phyloP scores from a whole-genome alignment of 2,888 invertebrate species.

The Brachylomia viminalis region DNA sequence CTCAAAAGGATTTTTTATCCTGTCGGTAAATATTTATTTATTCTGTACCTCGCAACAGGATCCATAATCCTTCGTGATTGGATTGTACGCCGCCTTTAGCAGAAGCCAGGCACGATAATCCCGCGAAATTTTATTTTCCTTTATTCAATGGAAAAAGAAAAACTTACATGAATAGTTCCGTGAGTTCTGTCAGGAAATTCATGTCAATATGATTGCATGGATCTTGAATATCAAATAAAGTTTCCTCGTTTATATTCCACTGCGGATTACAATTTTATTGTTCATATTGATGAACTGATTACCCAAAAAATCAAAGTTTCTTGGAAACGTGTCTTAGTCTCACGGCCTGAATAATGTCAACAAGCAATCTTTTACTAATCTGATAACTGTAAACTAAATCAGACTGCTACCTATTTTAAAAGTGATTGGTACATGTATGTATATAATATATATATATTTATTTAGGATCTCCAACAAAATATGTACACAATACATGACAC shows the following conservation, averaged over 20 bases:
- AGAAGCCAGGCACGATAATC: constrained; percentile 52
- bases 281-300: constrained; percentile 38
- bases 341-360: constrained; percentile 57
- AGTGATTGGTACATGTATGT: constrained; percentile 40
- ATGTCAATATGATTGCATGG: constrained; percentile 10
- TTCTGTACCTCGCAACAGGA: constrained; percentile 52
- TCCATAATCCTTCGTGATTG: constrained; percentile 63
- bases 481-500: no score
- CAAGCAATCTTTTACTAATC: constrained; percentile 65
- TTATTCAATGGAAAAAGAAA: constrained; percentile 36
- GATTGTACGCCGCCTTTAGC: constrained; percentile 60
- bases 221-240: constrained; percentile 24
- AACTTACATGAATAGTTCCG: constrained; percentile 26
- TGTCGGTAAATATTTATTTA: constrained; percentile 45
- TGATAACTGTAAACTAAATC: constrained; percentile 67
- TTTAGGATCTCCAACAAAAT: no score
- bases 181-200: constrained; percentile 17
- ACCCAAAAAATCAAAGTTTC: constrained; percentile 59
- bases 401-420: constrained; percentile 46
- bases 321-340: constrained; percentile 58
- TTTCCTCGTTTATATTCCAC: constrained; percentile 33
- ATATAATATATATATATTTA: no score
- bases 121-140: constrained; percentile 30
- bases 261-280: constrained; percentile 26
- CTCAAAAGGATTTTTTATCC: constrained; percentile 21